A percentile compares a stretch with the other conserved stretches of the same genome.
phyloP scores from a whole-genome alignment of 2,888 invertebrate species.

The Oscheius sp. region DNA sequence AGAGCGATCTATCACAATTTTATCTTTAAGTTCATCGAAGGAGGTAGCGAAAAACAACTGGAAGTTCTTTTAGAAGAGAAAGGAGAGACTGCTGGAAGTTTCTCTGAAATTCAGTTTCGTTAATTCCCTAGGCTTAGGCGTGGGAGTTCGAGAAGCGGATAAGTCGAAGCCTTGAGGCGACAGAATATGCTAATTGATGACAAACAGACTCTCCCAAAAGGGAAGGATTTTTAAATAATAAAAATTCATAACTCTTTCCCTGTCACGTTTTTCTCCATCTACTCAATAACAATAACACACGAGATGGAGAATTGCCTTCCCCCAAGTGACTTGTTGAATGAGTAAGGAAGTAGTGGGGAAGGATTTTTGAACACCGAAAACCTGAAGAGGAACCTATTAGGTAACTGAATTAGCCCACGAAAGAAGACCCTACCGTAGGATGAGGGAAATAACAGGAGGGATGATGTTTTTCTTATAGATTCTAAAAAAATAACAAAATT shows the following conservation, averaged over 20 bases:
- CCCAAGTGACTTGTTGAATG: background rate
- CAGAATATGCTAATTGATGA: slow-evolving; percentile 18
- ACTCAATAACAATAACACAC: too few relatives aligned
- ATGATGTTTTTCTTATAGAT: too few relatives aligned
- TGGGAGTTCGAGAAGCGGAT: slow-evolving; percentile 25
- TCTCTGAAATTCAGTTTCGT: background rate
- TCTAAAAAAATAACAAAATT: too few relatives aligned
- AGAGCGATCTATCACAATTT: background rate
- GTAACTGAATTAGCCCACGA: too few relatives aligned
- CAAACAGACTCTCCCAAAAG: background rate
- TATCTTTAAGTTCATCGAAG: background rate
- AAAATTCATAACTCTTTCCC: too few relatives aligned
- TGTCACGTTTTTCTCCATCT: too few relatives aligned
- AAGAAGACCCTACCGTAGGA: too few relatives aligned
- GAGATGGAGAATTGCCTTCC: background rate
- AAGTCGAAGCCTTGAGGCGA: background rate
- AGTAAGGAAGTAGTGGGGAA: too few relatives aligned
- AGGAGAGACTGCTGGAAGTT: background rate
- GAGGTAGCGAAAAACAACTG: background rate
- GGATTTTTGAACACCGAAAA: too few relatives aligned
- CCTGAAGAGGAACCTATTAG: too few relatives aligned
- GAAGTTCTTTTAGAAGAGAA: too few relatives aligned
- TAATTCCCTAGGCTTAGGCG: slow-evolving; percentile 18
- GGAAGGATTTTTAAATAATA: background rate
- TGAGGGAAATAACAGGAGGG: too few relatives aligned